phyloP scores from a whole-genome alignment of 2,113 vertebrate species.

The Hyaena hyaena region DNA sequence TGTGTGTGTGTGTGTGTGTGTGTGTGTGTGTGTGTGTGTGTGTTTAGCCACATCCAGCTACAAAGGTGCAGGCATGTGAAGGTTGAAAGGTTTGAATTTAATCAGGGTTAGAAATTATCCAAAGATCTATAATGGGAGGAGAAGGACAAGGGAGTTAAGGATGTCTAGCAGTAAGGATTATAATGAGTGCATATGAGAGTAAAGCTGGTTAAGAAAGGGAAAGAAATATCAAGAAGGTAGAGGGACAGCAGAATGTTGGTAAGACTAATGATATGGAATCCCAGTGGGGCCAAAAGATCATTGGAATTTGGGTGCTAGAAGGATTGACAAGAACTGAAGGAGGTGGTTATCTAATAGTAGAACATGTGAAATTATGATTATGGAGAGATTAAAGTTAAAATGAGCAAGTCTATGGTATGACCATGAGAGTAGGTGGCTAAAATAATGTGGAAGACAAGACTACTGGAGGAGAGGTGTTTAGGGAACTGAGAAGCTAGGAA shows the following conservation, averaged over 20 bases:
- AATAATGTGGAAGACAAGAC: not conserved
- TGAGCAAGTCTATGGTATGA: not conserved
- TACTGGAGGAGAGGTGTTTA: not conserved
- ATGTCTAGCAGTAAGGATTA: not conserved
- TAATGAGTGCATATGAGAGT: not conserved
- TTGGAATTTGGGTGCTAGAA: not conserved
- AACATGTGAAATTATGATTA: not conserved
- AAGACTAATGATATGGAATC: not conserved
- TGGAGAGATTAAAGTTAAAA: not conserved
- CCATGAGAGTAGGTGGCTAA: not conserved
- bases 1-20: not conserved
- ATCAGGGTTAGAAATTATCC: not conserved
- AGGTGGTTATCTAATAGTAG: not conserved
- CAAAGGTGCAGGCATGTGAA: not conserved
- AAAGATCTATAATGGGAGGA: not conserved
- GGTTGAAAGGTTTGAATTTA: not conserved
- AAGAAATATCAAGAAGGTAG: not conserved
- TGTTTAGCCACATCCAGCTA: not conserved
- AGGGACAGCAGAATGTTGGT: not conserved
- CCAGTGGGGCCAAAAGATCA: not conserved
- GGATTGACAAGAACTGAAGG: not conserved
- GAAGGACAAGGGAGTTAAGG: not conserved
- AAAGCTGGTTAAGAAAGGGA: not conserved
- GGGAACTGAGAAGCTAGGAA: not conserved
- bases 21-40: not conserved